Evolutionary conservation across 2,113 vertebrate genomes (phyloP).

Genomic region (Channa argus): DNA sequence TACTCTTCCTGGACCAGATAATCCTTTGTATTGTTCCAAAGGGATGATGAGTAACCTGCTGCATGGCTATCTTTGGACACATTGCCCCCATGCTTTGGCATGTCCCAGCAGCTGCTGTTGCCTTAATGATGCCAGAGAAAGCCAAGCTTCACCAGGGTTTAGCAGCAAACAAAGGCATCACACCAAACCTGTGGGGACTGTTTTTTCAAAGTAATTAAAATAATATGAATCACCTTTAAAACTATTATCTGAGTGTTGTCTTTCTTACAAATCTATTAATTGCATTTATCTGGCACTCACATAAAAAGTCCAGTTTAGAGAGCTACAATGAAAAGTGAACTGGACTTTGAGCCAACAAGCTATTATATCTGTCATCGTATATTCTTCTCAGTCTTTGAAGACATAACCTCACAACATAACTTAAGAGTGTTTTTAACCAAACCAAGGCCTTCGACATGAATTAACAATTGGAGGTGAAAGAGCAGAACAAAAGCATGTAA

Average conservation of each 20-base stretch:
- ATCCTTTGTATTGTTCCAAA: constrained; percentile 44
- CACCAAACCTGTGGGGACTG: neutral
- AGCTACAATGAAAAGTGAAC: neutral
- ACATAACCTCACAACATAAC: neutral
- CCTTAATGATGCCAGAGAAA: constrained; percentile 45
- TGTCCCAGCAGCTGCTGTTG: constrained; percentile 53
- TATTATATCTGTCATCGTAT: neutral
- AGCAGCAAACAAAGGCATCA: constrained; percentile 30
- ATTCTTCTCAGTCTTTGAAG: neutral
- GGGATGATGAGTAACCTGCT: constrained; percentile 24
- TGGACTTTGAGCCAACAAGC: neutral
- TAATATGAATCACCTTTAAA: neutral
- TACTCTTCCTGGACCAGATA: constrained; percentile 16
- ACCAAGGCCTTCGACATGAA: neutral
- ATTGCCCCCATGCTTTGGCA: constrained; percentile 52
- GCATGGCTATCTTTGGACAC: constrained; percentile 73
- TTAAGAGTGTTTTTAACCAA: neutral
- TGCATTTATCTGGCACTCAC: neutral
- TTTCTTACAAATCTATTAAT: neutral
- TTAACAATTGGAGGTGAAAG: neutral
- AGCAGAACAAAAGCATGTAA: constrained; percentile 8
- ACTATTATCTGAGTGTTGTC: neutral
- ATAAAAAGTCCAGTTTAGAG: neutral
- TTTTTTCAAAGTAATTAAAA: neutral
- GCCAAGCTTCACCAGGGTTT: constrained; percentile 29